Evolutionary conservation across 2,113 vertebrate genomes (phyloP).

Genomic region (Lophura nycthemera): DNA sequence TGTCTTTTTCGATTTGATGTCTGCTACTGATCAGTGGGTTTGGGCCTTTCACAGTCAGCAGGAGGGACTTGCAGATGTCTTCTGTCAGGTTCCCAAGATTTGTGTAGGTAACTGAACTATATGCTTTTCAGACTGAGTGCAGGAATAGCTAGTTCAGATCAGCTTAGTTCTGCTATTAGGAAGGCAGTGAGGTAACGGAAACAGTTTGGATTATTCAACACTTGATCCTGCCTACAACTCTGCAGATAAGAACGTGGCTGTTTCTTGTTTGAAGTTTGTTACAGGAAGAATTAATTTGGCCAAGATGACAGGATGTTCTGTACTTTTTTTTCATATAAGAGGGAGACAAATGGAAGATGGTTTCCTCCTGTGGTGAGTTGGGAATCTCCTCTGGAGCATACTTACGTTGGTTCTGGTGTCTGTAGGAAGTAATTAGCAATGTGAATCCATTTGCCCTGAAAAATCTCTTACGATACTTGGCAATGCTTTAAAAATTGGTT

Average conservation of each 20-base stretch:
- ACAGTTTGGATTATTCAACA: background rate
- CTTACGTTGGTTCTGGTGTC: background rate
- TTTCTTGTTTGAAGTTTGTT: background rate
- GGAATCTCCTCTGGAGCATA: background rate
- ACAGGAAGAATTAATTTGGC: background rate
- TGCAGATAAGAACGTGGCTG: background rate
- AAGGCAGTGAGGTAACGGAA: background rate
- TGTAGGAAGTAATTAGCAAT: background rate
- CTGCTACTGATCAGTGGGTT: background rate
- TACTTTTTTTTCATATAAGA: background rate
- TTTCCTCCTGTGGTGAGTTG: background rate
- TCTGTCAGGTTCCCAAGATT: background rate
- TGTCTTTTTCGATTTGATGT: background rate
- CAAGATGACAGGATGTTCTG: background rate
- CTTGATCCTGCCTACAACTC: background rate
- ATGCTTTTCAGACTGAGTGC: background rate
- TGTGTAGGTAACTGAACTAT: background rate
- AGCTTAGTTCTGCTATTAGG: background rate
- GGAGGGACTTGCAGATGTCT: background rate
- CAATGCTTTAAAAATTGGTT: slow-evolving; percentile 9
- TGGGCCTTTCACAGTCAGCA: background rate
- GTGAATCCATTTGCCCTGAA: background rate
- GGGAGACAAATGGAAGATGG: background rate
- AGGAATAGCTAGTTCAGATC: background rate
- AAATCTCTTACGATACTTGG: background rate